Percentiles rank a stretch among this genome's conserved stretches.
Conservation (phyloP, 2,888 invertebrate species). For the Heliconius aoede region DNA sequence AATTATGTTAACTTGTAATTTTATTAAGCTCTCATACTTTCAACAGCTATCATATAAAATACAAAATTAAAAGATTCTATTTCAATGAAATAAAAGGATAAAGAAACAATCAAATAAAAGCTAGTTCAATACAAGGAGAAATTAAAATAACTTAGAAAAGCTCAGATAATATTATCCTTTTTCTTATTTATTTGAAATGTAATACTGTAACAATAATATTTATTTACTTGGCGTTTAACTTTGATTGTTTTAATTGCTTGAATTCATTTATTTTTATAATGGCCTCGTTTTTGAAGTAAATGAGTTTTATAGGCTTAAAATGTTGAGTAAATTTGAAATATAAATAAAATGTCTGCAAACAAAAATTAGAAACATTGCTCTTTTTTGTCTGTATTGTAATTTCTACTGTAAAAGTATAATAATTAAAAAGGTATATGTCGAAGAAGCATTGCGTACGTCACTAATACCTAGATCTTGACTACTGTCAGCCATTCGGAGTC, state of each 20-base stretch:
- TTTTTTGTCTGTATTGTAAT: too few species aligned
- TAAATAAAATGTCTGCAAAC: too few species aligned
- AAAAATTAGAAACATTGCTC: too few species aligned
- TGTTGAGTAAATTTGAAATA: too few species aligned
- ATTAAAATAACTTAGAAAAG: slow-evolving; percentile 22
- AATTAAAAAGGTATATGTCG: too few species aligned
- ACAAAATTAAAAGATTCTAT: background rate
- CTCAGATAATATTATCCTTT: slow-evolving; percentile 26
- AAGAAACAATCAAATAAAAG: background rate
- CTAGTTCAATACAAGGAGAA: background rate
- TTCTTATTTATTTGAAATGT: slow-evolving; percentile 20
- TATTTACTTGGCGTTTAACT: background rate
- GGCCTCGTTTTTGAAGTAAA: background rate
- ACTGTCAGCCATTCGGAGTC: too few species aligned
- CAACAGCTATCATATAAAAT: background rate
- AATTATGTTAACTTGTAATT: background rate
- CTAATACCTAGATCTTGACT: too few species aligned
- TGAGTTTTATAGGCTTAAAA: too few species aligned
- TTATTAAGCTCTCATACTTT: background rate
- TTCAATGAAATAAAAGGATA: background rate
- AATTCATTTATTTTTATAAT: background rate
- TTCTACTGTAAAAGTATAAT: too few species aligned
- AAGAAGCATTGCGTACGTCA: too few species aligned
- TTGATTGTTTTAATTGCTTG: slow-evolving; percentile 2
- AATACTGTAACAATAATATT: slow-evolving; percentile 3